Conservation (phyloP, 2,888 invertebrate species). For the Nineta flava region DNA sequence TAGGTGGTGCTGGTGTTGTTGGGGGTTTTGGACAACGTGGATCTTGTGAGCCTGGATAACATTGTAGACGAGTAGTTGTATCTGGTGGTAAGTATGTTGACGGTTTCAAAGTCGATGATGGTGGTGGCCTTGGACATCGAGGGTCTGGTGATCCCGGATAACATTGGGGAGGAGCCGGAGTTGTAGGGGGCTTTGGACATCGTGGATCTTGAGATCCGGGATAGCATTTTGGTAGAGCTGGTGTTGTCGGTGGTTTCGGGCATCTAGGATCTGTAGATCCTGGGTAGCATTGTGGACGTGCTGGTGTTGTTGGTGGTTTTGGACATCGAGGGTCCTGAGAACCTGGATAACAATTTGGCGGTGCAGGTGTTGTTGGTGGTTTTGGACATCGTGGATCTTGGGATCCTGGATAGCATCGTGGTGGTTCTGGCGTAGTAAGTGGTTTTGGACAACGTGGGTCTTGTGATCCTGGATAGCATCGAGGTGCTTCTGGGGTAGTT, state of each 20-base stretch:
- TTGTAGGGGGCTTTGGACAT: conserved; percentile 14
- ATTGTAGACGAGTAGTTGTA: too few species aligned
- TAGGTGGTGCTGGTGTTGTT: conserved; percentile 11
- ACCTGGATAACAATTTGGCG: conserved; percentile 19
- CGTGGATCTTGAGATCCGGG: conserved; percentile 17
- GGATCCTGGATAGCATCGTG: conserved; percentile 24
- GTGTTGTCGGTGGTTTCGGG: conserved; percentile 17
- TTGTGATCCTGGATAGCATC: conserved; percentile 23
- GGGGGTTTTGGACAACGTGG: conserved; percentile 16
- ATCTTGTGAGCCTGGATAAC: conserved; percentile 19
- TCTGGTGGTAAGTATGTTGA: conserved; percentile 19
- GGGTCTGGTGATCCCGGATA: conserved; percentile 16
- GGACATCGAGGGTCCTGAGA: conserved; percentile 20
- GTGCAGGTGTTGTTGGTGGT: conserved; percentile 11
- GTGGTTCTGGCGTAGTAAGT: conserved; percentile 14
- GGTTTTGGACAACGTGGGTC: conserved; percentile 17
- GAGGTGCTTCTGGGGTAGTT: conserved; percentile 17
- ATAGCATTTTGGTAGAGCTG: conserved; percentile 18
- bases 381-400: conserved; percentile 20
- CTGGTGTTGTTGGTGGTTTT: conserved; percentile 15
- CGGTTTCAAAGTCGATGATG: conserved; percentile 21
- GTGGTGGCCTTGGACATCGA: conserved; percentile 22
- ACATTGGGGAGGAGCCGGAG: conserved; percentile 19
- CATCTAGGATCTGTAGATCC: conserved; percentile 26
- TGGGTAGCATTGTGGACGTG: conserved; percentile 21